Evolutionary conservation across 2,113 vertebrate genomes (phyloP), one percentile per base, ranked within the genome.

Genomic region (Siniperca knerii): DNA sequence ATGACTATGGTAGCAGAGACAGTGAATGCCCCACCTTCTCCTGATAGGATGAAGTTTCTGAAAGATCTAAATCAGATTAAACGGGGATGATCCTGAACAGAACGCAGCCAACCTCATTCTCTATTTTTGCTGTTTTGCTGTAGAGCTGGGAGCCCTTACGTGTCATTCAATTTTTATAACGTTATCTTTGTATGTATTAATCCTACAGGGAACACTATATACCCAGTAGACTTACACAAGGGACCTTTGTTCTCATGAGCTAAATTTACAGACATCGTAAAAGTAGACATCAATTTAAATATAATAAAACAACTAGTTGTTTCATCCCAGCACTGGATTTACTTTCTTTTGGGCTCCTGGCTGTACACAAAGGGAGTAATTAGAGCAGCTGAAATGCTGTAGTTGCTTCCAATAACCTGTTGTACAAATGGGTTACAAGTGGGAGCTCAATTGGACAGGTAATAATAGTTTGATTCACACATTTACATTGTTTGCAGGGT

Each of bases 11-110:
- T 65, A 11, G 23, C 6, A 15, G 50, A 72, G 33, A 52, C 44
- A 37, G 29, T 77, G 23, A 55, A 67, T 29, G 50, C 11, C 21
- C 8, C 23, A 67, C n/a, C 40, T 57, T 44, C n/a, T 33, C 64
- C 54, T 29, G 25, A 79, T 60, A 5, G 76, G 64, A 78, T 33
- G 40, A 60, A 42, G 42, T 58, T 68, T 68, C 64, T 69, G 20
- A 48, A 33, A n/a, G 20, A 60, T 50, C 8, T 69, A 60, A 79
- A 69, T 60, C 65, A 69, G 77, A 79, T 37, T 69, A 77, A 77
- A 67, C 37, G 21, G 52, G 76, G 55, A 61, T 69, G 55, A 61
- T 50, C 66, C 42, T 57, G 16, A 57, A 44, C 23, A 66, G 62
- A 20, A 42, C 8, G 1, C 48, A 67, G 50, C 23, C 61, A 55